Evolutionary conservation across 1,140 invertebrate species (phyloP), one percentile per base, ranked within the genome.

Genomic region (Coelopa frigida): DNA sequence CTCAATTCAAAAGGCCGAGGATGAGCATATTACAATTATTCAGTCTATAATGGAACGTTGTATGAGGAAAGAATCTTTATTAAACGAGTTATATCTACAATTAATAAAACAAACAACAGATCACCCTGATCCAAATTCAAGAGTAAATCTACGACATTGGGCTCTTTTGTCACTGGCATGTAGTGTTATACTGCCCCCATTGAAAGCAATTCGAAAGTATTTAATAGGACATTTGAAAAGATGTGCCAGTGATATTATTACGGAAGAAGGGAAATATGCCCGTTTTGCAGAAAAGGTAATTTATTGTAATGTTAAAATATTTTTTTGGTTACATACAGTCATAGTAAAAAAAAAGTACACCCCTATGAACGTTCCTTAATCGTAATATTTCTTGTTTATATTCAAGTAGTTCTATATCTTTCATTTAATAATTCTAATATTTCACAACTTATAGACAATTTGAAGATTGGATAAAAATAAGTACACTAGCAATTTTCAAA

Each of bases 231-330:
- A 96, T 72, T 72, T 97, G 39, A 84, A 92, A 53, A 79, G 89
- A 54, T 92, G 91, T 60, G 81, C 87, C 21, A 84, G 87, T 38
- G 92, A 95, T 70, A 84, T 83, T 51, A 83, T 94, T 14, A 87
- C 88, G 2, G 91, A 96, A 63, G 93, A 96, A 67, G 93, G 91
- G 5, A 92, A 93, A 72, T 97, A 89, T 70, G 91, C 94, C 5
- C 73, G 92, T 56, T 93, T 95, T 64, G 89, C 91, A 22, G 87
- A 95, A 65, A 94, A 92, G 76, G 85, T 87, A 65, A n/a, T n/a
- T n/a, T n/a, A n/a, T n/a, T n/a, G n/a, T n/a, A n/a, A n/a, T n/a
- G n/a, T n/a, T n/a, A n/a, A n/a, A n/a, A n/a, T n/a, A n/a, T n/a
- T n/a, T n/a, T n/a, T n/a, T n/a, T n/a, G n/a, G n/a, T n/a, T n/a